Conservation (phyloP, 2,797 vertebrate genomes). For the Lepidocolaptes lacrymiger region DNA sequence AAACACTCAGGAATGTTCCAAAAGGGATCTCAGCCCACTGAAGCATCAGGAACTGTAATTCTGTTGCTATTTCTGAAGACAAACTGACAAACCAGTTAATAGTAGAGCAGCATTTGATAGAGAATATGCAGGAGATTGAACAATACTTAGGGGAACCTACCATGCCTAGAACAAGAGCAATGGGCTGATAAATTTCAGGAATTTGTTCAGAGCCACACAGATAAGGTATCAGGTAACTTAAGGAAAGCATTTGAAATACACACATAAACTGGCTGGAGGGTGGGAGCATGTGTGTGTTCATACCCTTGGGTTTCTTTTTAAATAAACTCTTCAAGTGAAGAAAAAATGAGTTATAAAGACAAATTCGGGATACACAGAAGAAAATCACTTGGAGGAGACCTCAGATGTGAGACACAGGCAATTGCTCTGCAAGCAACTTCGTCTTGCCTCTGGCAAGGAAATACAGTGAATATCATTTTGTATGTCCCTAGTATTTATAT, state of each 20-base stretch:
- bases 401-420: background rate
- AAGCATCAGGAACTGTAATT: background rate
- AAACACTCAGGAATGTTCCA: background rate
- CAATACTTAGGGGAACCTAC: background rate
- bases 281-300: background rate
- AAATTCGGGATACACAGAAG: background rate
- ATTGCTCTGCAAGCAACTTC: background rate
- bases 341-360: background rate
- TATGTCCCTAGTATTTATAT: background rate
- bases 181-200: background rate
- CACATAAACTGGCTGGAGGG: background rate
- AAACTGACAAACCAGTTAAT: background rate
- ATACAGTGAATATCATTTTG: background rate
- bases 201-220: background rate
- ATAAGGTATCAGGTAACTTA: background rate
- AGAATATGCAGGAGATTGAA: background rate
- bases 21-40: background rate
- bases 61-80: background rate
- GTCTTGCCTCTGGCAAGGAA: background rate
- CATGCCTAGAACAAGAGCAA: background rate
- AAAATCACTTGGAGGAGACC: background rate
- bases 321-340: background rate
- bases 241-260: background rate
- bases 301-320: background rate
- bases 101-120: background rate